Evolutionary conservation across 2,797 vertebrate genomes (phyloP), one percentile per base, ranked within the genome.

Genomic region (Lerista edwardsae): DNA sequence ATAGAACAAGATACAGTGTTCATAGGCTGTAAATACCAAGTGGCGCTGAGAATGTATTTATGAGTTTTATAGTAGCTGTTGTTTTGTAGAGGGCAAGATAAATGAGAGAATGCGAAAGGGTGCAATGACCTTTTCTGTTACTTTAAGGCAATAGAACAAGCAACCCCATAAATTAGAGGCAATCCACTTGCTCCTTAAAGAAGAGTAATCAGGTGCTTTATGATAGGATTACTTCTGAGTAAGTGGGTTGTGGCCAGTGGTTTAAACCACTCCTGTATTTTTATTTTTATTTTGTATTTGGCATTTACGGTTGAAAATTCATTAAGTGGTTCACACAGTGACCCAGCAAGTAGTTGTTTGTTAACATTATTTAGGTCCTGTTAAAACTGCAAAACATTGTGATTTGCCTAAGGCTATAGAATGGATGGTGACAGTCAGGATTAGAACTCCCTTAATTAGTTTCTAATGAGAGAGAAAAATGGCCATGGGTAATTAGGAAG

Each of bases 1-100:
- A 39, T 27, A 81, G 17, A 27, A 15, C 14, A 14, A 82, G 29
- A 2, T 29, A 31, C 36, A 44, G 12, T 19, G 14, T 55, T 55
- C 14, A 55, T 55, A 55, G 51, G 51, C 15, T 17, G 51, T 55
- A 17, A 55, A 55, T 15, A 55, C 14, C 6, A 55, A 15, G 51
- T 55, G 51, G 23, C 36, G 7, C 41, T 41, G n/a, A 69, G 23
- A 86, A 90, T 89, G 90, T 77, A 89, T 83, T 73, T 86, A 65
- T 74, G 86, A 91, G 67, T 84, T 89, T 47, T 88, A 89, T 87
- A 86, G 84, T 88, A 91, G 90, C 85, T 90, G 79, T 88, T 91
- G 68, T 64, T 51, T 86, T 86, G 91, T 86, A 78, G 67, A 79
- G 80, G 85, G 71, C 79, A 77, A 87, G 89, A 64, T 84, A 90